A percentile compares a stretch with the other conserved stretches of the same genome.
These are phyloP conservation scores for Hydrotaea diabolus DNA, from an alignment of 2,888 invertebrate genomes.

Conservation along the genomic window DNA sequence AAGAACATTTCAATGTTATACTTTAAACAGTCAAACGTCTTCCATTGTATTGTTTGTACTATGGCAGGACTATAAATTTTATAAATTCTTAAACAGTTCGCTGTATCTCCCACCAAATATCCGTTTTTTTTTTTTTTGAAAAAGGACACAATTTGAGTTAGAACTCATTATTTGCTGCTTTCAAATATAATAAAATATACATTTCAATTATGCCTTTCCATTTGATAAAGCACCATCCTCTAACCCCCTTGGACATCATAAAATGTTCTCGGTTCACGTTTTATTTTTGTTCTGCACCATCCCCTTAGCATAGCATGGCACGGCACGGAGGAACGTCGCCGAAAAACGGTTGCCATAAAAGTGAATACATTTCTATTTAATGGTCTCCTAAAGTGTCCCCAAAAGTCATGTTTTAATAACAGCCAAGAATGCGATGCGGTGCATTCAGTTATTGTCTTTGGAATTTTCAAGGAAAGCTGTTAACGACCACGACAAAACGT, in stretches of 20 bases:
- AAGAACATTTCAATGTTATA: neutral
- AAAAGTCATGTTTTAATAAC: conserved; percentile 29
- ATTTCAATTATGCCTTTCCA: conserved; percentile 20
- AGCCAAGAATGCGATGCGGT: neutral
- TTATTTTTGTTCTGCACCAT: neutral
- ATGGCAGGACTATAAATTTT: neutral
- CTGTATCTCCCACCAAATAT: neutral
- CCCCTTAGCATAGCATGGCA: neutral
- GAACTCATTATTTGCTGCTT: neutral
- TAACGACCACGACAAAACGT: conserved; percentile 25
- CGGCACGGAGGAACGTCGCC: neutral
- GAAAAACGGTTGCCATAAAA: neutral
- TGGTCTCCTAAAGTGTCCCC: conserved; percentile 2
- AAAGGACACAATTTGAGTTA: neutral
- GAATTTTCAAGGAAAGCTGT: neutral
- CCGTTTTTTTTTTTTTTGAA: neutral
- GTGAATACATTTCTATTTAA: neutral
- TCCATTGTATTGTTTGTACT: too few relatives aligned
- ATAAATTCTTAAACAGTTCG: too few relatives aligned
- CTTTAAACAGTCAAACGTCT: too few relatives aligned
- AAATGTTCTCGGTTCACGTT: too few relatives aligned
- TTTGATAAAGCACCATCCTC: neutral
- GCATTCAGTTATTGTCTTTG: neutral
- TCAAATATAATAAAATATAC: neutral
- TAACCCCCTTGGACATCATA: too few relatives aligned